phyloP scores from a whole-genome alignment of 2,797 vertebrate genomes.

The Sebastes aleutianus region DNA sequence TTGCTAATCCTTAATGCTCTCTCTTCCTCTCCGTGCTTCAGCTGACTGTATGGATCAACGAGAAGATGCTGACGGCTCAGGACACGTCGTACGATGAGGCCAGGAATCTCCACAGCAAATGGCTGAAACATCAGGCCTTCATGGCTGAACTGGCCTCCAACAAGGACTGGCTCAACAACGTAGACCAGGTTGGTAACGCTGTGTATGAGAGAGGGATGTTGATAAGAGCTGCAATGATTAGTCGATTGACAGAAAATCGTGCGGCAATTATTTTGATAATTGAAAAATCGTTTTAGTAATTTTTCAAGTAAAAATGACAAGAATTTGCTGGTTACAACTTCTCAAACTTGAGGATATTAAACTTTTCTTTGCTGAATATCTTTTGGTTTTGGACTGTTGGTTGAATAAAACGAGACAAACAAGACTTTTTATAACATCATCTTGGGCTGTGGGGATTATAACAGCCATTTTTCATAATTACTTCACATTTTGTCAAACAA shows the following conservation, averaged over 20 bases:
- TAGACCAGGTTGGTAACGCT: slow-evolving; percentile 82
- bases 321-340: neutral
- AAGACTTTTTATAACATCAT: neutral
- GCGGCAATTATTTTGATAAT: neutral
- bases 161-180: slow-evolving; percentile 90
- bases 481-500: neutral
- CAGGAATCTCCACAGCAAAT: slow-evolving; percentile 93
- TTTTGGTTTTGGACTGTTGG: neutral
- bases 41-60: slow-evolving; percentile 96
- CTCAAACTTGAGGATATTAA: neutral
- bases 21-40: slow-evolving; percentile 51
- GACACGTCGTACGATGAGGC: slow-evolving; percentile 91
- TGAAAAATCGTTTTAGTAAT: neutral
- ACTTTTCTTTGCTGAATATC: neutral
- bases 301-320: neutral
- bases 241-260: too few species aligned
- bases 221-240: neutral
- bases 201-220: neutral
- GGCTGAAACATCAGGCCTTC: slow-evolving; percentile 97
- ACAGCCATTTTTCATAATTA: neutral
- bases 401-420: neutral
- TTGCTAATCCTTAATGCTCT: neutral
- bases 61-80: slow-evolving; percentile 96
- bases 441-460: neutral
- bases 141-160: slow-evolving; percentile 94